Conservation (phyloP, 1,140 invertebrate species). For the Drosophila persimilis region DNA sequence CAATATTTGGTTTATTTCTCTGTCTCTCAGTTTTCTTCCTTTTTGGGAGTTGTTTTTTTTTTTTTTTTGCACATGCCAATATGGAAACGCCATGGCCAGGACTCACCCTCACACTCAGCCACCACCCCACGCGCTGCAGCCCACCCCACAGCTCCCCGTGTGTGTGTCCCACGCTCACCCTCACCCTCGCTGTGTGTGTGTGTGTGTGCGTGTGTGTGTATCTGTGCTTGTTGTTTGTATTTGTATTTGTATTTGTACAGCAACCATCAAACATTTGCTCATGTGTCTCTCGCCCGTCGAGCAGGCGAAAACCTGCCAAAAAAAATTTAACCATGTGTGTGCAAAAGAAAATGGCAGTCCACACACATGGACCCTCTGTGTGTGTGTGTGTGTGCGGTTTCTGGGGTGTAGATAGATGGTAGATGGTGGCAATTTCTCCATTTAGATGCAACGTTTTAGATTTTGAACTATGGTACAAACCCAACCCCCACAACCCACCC, state of each 20-base stretch:
- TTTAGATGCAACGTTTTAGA: constrained; percentile 75
- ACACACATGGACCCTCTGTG: background rate
- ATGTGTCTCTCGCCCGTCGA: constrained; percentile 37
- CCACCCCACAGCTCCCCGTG: constrained; percentile 13
- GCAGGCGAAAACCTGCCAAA: constrained; percentile 48
- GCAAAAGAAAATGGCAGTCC: constrained; percentile 74
- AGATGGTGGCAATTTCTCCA: constrained; percentile 57
- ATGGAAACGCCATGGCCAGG: constrained; percentile 33
- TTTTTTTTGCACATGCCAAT: constrained; percentile 77
- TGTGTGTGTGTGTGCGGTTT: constrained; percentile 25
- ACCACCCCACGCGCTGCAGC: constrained; percentile 17
- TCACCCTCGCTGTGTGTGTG: constrained; percentile 20
- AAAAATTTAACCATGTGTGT: constrained; percentile 53
- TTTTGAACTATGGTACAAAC: constrained; percentile 66
- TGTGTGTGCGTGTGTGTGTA: constrained; percentile 19
- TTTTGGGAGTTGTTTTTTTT: constrained; percentile 13
- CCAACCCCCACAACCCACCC: no score
- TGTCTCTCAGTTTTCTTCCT: constrained; percentile 30
- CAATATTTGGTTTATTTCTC: constrained; percentile 57
- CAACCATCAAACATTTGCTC: constrained; percentile 79
- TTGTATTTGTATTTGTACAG: constrained; percentile 80
- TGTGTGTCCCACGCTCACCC: constrained; percentile 68
- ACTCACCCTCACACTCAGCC: constrained; percentile 1
- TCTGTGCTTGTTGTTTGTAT: constrained; percentile 71
- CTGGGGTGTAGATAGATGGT: no score